These are phyloP conservation scores for Coleophora deauratella DNA, from an alignment of 2,888 invertebrate genomes.

Conservation along the genomic window DNA sequence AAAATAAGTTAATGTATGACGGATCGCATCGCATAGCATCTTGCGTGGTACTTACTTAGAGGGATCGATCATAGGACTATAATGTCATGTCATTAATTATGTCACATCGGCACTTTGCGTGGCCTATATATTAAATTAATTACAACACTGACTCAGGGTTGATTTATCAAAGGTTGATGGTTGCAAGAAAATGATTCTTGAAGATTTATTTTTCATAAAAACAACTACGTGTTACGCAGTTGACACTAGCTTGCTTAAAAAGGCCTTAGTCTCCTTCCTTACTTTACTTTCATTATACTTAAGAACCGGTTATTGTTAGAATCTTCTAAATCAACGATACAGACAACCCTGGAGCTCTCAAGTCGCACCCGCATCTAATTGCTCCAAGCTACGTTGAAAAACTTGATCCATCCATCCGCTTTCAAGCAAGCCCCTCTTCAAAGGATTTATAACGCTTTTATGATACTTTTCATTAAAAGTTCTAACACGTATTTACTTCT, in stretches of 20 bases:
- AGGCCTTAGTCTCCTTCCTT: no score
- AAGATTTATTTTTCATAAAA: no score
- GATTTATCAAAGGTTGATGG: no score
- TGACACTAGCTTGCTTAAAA: no score
- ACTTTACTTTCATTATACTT: no score
- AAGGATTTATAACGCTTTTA: slow-evolving; percentile 13
- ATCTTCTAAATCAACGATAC: no score
- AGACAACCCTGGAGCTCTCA: slow-evolving; percentile 11
- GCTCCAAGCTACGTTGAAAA: slow-evolving; percentile 39
- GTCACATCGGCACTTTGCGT: slow-evolving; percentile 13
- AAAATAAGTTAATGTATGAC: no score
- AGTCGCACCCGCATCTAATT: slow-evolving; percentile 44
- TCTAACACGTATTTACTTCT: slow-evolving; percentile 15
- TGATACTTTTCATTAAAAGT: slow-evolving; percentile 20
- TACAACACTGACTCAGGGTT: slow-evolving; percentile 33
- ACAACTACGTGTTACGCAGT: no score
- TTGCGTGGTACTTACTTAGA: slow-evolving; percentile 22
- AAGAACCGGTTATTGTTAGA: no score
- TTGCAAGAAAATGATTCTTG: no score
- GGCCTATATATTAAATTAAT: slow-evolving; percentile 46
- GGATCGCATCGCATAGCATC: slow-evolving; percentile 4
- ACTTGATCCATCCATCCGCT: slow-evolving; percentile 37
- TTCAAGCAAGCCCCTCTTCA: slow-evolving; percentile 22
- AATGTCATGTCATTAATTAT: slow-evolving; percentile 15
- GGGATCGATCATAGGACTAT: slow-evolving; percentile 22